Percentiles rank a stretch among this genome's conserved stretches.
Conservation (phyloP, 2,797 vertebrate genomes). For the Cirrhinus mrigala region DNA sequence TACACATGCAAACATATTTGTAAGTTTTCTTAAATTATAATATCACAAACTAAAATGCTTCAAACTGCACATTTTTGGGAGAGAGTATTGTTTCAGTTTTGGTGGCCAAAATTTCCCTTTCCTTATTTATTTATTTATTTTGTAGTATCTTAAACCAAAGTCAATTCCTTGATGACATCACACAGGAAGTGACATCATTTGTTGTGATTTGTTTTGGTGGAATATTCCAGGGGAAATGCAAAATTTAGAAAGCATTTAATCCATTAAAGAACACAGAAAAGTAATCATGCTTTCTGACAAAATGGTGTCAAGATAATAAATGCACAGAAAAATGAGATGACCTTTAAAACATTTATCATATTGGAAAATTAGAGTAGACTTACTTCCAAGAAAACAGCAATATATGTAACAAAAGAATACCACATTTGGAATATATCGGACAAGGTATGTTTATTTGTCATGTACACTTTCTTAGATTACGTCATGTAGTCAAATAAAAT, state of each 20-base stretch:
- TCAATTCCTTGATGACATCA: not conserved
- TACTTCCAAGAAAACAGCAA: not conserved
- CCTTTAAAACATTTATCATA: not conserved
- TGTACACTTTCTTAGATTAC: conserved; percentile 21
- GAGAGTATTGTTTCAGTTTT: not conserved
- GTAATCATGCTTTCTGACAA: not conserved
- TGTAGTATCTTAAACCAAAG: not conserved
- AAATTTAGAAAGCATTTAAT: not conserved
- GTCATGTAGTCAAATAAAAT: conserved; percentile 36
- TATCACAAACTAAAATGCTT: not conserved
- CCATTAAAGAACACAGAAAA: not conserved
- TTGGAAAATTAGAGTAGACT: not conserved
- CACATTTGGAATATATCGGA: not conserved
- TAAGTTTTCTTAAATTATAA: not conserved
- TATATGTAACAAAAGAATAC: not conserved
- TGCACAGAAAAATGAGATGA: not conserved
- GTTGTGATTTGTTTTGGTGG: not conserved
- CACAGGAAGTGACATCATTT: not conserved
- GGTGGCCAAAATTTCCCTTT: not conserved
- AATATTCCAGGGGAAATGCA: not conserved
- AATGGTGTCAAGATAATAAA: not conserved
- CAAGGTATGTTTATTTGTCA: conserved; percentile 49
- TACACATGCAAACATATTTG: not conserved
- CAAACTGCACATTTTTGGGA: not conserved
- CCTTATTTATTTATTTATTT: not conserved